phyloP scores from a whole-genome alignment of 1,140 invertebrate species.

The Zelostemma sp. region DNA sequence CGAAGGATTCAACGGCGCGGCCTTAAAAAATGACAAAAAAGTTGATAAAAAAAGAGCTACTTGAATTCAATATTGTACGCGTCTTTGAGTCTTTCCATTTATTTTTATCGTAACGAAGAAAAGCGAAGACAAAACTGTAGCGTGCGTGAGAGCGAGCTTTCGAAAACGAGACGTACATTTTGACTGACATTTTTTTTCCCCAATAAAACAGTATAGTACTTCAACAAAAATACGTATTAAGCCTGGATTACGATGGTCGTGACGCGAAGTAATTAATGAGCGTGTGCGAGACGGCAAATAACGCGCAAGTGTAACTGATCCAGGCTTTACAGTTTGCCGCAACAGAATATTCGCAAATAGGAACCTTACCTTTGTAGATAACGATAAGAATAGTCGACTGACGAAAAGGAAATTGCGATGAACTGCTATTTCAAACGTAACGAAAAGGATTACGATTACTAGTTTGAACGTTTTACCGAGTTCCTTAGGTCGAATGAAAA shows the following conservation, averaged over 20 bases:
- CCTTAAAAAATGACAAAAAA: no score
- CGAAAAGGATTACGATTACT: constrained; percentile 23
- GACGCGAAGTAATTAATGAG: no score
- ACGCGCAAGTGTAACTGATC: no score
- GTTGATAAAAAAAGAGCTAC: no score
- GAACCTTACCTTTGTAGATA: constrained; percentile 28
- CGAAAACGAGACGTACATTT: not conserved
- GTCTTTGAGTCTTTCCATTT: not conserved
- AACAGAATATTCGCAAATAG: constrained; percentile 24
- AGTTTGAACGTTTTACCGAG: constrained; percentile 43
- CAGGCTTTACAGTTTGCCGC: not conserved
- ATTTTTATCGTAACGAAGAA: constrained; percentile 1
- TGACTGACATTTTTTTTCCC: not conserved
- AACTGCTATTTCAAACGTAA: constrained; percentile 5
- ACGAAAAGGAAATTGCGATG: constrained; percentile 18
- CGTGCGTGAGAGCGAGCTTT: not conserved
- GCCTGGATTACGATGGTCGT: no score
- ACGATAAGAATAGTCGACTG: constrained; percentile 23
- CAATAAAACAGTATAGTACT: no score
- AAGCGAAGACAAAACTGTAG: not conserved
- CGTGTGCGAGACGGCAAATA: no score
- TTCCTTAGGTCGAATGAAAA: constrained; percentile 40
- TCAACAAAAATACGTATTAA: no score
- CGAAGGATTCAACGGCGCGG: not conserved
- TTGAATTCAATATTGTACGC: not conserved